These are phyloP conservation scores for Arothron firmamentum DNA, from an alignment of 2,113 vertebrate genomes.

Conservation along the genomic window DNA sequence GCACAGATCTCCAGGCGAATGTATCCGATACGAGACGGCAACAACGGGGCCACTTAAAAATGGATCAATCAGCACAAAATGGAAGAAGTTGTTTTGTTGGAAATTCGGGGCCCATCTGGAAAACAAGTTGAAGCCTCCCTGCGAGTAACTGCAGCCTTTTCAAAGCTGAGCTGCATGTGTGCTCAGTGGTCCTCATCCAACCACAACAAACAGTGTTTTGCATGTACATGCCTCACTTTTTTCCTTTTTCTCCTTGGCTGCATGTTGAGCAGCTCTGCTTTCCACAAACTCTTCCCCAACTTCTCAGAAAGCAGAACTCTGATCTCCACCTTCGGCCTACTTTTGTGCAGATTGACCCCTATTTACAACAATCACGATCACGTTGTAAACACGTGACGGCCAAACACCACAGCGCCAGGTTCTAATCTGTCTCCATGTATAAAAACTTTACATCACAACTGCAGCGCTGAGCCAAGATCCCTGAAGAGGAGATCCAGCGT, in stretches of 20 bases:
- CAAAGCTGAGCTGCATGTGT: constrained; percentile 30
- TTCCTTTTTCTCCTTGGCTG: not conserved
- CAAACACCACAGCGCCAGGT: too few species aligned
- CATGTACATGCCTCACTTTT: not conserved
- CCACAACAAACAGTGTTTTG: constrained; percentile 38
- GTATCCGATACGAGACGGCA: not conserved
- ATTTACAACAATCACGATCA: too few species aligned
- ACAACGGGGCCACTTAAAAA: not conserved
- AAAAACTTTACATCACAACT: too few species aligned
- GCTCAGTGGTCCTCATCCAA: constrained; percentile 36
- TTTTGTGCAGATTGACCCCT: constrained; percentile 15
- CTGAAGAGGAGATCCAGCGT: too few species aligned
- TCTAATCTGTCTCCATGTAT: too few species aligned
- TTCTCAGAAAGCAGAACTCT: not conserved
- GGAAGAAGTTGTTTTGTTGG: constrained; percentile 25
- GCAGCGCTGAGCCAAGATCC: too few species aligned
- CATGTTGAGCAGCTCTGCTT: not conserved
- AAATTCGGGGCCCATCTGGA: constrained; percentile 51
- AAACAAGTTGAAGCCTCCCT: constrained; percentile 30
- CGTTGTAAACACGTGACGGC: too few species aligned
- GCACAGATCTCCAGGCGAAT: constrained; percentile 3
- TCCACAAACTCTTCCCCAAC: not conserved
- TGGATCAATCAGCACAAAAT: not conserved
- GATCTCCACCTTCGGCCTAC: constrained; percentile 26
- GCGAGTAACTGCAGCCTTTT: constrained; percentile 42